These are phyloP conservation scores for Oncorhynchus gorbuscha DNA, from an alignment of 2,113 vertebrate species.

Conservation along the genomic window DNA sequence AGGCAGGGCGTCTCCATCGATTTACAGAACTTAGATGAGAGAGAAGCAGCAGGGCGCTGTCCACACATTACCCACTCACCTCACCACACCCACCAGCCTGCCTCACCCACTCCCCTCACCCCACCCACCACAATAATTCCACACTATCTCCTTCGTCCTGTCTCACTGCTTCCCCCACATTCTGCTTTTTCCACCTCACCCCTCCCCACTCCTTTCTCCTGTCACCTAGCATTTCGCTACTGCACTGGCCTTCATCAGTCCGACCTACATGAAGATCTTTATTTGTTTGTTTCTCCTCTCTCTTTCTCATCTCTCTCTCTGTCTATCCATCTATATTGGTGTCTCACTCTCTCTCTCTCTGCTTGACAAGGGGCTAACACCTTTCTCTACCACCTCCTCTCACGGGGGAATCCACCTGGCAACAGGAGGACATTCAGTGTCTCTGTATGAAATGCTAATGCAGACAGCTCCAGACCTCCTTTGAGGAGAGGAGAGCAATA, in stretches of 20 bases:
- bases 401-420: constrained; percentile 61
- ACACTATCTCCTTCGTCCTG: too few relatives aligned
- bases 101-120: background rate
- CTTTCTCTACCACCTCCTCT: constrained; percentile 46
- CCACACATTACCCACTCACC: constrained; percentile 29
- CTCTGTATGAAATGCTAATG: constrained; percentile 66
- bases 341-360: constrained; percentile 1
- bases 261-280: constrained; percentile 30
- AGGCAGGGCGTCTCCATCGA: constrained; percentile 35
- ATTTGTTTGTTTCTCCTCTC: constrained; percentile 38
- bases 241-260: constrained; percentile 34
- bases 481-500: constrained; percentile 45
- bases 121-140: too few relatives aligned
- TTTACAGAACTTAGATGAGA: constrained; percentile 47
- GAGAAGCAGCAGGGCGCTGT: constrained; percentile 29
- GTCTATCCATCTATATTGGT: constrained; percentile 11
- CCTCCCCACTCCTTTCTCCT: background rate
- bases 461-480: constrained; percentile 39
- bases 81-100: constrained; percentile 12
- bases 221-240: background rate
- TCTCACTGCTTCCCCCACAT: background rate
- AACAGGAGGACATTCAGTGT: constrained; percentile 45
- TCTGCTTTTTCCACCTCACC: constrained; percentile 16
- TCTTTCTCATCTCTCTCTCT: constrained; percentile 16
- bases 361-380: constrained; percentile 47